Conservation (phyloP, 2,113 vertebrate species). For the Silurus meridionalis region DNA sequence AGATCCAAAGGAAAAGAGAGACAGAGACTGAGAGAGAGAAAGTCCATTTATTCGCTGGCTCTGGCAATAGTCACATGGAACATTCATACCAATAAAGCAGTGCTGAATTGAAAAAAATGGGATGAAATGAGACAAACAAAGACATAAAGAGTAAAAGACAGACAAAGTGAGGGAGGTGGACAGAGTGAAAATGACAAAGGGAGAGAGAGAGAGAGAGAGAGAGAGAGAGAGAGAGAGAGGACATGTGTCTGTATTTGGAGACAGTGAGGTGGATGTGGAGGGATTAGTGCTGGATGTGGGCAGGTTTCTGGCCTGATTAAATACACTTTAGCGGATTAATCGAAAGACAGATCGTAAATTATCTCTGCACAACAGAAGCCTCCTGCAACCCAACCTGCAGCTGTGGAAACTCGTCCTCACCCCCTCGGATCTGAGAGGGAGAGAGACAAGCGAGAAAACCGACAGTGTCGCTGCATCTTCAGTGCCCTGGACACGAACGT, state of each 20-base stretch:
- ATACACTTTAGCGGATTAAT: constrained; percentile 43
- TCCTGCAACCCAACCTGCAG: constrained; percentile 44
- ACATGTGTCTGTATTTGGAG: not conserved
- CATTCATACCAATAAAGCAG: not conserved
- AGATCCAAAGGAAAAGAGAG: too few species aligned
- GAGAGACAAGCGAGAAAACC: not conserved
- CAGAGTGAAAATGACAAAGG: not conserved
- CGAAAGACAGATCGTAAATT: constrained; percentile 53
- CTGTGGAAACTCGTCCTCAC: constrained; percentile 59
- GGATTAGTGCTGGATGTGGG: constrained; percentile 16
- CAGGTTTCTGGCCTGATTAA: constrained; percentile 38
- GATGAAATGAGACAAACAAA: not conserved
- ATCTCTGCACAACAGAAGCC: constrained; percentile 40
- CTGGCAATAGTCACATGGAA: not conserved
- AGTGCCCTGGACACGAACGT: constrained; percentile 15
- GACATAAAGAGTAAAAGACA: not conserved
- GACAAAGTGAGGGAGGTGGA: not conserved
- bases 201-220: not conserved
- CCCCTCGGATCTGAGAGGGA: constrained; percentile 68
- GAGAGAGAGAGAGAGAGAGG: not conserved
- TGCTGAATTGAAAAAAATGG: not conserved
- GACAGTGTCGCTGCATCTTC: constrained; percentile 13
- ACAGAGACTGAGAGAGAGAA: not conserved
- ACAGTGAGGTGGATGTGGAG: constrained; percentile 6
- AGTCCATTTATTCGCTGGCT: not conserved